phyloP scores from a whole-genome alignment of 1,140 invertebrate species.

The Dolichoris vasculosae region DNA sequence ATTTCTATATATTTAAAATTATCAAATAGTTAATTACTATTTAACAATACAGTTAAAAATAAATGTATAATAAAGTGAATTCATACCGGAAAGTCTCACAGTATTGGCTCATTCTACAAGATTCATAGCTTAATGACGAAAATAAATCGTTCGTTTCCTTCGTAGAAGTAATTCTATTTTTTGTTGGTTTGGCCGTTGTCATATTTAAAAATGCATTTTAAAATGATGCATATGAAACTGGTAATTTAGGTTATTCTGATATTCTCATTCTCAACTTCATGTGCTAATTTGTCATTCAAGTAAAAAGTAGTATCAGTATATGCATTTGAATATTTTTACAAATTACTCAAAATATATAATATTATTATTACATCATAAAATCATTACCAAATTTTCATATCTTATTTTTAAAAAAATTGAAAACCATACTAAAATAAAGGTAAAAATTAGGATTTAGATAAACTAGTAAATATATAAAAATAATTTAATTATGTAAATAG shows the following conservation, averaged over 20 bases:
- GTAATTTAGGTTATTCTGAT: constrained; percentile 12
- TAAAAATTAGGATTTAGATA: too few species aligned
- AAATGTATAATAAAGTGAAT: not conserved
- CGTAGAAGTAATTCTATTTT: constrained; percentile 38
- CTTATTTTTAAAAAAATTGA: too few species aligned
- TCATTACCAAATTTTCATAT: too few species aligned
- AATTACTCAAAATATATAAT: too few species aligned
- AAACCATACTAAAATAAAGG: too few species aligned
- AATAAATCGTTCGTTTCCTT: constrained; percentile 46
- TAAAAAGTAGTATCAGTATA: not conserved
- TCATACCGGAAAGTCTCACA: constrained; percentile 10
- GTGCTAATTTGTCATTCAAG: not conserved
- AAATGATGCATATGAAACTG: not conserved
- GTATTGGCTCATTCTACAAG: constrained; percentile 36
- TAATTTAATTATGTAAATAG: too few species aligned
- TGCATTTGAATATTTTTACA: not conserved
- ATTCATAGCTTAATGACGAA: constrained; percentile 37
- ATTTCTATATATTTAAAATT: too few species aligned
- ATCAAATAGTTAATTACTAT: too few species aligned
- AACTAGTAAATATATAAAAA: too few species aligned
- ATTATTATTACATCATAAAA: too few species aligned
- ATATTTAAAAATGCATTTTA: constrained; percentile 30
- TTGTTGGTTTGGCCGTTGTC: not conserved
- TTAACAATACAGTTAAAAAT: not conserved
- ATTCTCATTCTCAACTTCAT: not conserved